Evolutionary conservation across 1,140 invertebrate species (phyloP), one percentile per base, ranked within the genome.

Genomic region (Zaprionus tsacasi): DNA sequence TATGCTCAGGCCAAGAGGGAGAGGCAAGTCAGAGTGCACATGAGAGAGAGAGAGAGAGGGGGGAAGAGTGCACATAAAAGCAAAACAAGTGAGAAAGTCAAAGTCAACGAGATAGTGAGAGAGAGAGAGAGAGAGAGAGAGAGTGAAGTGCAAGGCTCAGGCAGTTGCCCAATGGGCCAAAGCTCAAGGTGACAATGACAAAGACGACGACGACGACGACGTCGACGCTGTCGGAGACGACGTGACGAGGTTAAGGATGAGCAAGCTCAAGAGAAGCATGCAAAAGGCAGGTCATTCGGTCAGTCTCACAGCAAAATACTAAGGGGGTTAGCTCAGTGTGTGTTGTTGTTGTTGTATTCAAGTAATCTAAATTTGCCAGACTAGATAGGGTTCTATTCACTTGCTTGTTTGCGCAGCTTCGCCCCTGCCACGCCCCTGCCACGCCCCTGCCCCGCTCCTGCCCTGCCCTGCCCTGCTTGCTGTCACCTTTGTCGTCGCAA

Each of bases 21-120:
- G n/a, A 43, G 36, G 10, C 36, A 15, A 6, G 40, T 3, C 13
- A n/a, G 40, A 35, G 33, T 35, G 33, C 33, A 35, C 33, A 35
- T 35, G 33, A 13, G 13, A 12, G 13, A 13, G 13, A 6, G 13
- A 5, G 3, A 0, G 13, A 40, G 38, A 3, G n/a, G 0, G 0
- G 13, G 13, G 38, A 3, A 6, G n/a, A 45, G 40, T 45, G 40
- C 15, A 8, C n/a, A 45, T n/a, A 45, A 45, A 45, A 45, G 40
- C n/a, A 43, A 43, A 43, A 43, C 40, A 43, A 43, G n/a, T 45
- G 40, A 45, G 40, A 45, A 45, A 45, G 40, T 45, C 40, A 45
- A 45, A 45, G 40, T 45, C 40, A 45, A 45, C 33, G 33, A 33
- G 5, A 21, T 21, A 21, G 21, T 21, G 2, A 21, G 21, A 21